Percentiles rank a stretch among this genome's conserved stretches.
Conservation (phyloP, 2,888 invertebrate genomes). For the Synergus laeviventris region DNA sequence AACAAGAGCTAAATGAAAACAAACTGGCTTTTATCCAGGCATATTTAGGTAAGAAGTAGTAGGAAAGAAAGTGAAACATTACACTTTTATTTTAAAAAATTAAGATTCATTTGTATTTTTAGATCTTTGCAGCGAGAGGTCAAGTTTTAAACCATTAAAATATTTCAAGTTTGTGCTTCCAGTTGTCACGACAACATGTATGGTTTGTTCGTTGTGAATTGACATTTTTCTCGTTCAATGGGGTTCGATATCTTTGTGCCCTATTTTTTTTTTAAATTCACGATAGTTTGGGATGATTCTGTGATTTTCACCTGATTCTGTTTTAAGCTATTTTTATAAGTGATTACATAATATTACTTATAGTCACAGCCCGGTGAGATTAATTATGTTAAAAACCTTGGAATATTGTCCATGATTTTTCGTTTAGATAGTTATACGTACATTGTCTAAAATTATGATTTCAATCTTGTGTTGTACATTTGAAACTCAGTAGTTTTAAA, state of each 20-base stretch:
- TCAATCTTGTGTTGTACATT: too few species aligned
- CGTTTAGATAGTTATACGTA: not conserved
- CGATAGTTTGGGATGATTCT: not conserved
- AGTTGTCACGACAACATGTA: not conserved
- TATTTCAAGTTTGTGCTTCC: not conserved
- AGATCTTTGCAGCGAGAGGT: not conserved
- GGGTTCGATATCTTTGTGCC: not conserved
- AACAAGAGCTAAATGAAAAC: not conserved
- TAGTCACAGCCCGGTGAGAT: constrained; percentile 21
- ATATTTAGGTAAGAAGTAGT: not conserved
- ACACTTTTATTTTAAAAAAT: not conserved
- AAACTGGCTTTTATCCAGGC: not conserved
- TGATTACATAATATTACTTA: constrained; percentile 7
- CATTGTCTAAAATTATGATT: not conserved
- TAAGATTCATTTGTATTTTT: not conserved
- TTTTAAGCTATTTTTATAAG: constrained; percentile 27
- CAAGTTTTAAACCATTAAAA: not conserved
- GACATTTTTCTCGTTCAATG: not conserved
- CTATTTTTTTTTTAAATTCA: not conserved
- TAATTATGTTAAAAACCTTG: not conserved
- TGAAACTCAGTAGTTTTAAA: too few species aligned
- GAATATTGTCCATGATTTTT: not conserved
- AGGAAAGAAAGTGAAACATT: not conserved
- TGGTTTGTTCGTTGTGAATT: not conserved
- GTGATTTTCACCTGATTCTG: not conserved